Conservation (phyloP, 2,797 vertebrate genomes). For the Podarcis lilfordi region DNA sequence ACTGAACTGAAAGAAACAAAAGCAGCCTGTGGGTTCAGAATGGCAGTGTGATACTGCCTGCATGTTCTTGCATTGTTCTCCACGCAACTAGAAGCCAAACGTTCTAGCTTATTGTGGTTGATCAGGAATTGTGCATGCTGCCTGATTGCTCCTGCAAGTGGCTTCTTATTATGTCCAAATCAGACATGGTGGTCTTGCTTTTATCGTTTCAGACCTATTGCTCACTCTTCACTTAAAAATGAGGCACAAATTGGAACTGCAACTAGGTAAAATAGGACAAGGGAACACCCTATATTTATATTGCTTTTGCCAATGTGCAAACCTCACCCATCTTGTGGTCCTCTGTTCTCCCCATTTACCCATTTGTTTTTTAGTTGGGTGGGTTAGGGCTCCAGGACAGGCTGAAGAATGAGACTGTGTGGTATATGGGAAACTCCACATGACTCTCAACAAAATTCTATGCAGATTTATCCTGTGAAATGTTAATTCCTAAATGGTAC, state of each 20-base stretch:
- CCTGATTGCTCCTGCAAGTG: too few species aligned
- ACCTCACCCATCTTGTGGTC: not conserved
- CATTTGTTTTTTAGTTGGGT: not conserved
- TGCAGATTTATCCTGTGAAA: too few species aligned
- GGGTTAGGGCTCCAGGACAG: not conserved
- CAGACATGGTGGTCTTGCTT: not conserved
- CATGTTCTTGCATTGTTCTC: not conserved
- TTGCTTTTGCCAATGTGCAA: not conserved
- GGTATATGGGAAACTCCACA: not conserved
- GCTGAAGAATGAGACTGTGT: not conserved
- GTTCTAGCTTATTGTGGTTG: too few species aligned
- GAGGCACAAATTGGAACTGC: not conserved
- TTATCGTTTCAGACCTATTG: not conserved
- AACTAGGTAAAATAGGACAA: not conserved
- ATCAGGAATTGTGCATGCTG: too few species aligned
- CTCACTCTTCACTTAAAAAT: not conserved
- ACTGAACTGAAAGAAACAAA: not conserved
- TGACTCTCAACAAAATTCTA: not conserved
- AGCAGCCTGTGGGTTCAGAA: not conserved
- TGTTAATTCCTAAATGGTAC: not conserved
- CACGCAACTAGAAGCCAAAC: too few species aligned
- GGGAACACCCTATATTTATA: not conserved
- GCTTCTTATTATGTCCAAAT: too few species aligned
- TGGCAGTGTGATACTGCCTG: not conserved
- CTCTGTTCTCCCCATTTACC: not conserved